These are phyloP conservation scores for Mactra quadrangularis DNA, from an alignment of 1,140 invertebrate genomes.

Conservation along the genomic window DNA sequence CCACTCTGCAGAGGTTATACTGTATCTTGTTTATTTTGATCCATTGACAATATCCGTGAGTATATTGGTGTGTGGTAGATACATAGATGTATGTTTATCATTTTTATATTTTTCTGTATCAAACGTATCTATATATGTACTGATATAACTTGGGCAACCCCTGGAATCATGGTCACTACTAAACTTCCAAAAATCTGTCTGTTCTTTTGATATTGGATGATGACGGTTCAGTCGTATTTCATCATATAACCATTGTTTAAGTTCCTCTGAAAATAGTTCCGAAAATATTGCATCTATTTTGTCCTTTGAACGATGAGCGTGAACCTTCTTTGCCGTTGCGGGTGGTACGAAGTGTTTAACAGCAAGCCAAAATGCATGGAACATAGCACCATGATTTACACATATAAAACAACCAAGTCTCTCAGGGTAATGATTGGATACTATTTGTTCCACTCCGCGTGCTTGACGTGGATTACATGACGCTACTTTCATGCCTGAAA, in stretches of 20 bases:
- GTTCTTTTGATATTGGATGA: conserved; percentile 71
- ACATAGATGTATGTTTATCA: conserved; percentile 13
- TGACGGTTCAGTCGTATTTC: conserved; percentile 80
- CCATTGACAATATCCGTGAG: conserved; percentile 73
- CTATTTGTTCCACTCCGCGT: conserved; percentile 74
- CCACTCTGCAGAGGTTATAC: too few relatives aligned
- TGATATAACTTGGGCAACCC: conserved; percentile 77
- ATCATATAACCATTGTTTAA: conserved; percentile 77
- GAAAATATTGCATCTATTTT: conserved; percentile 76
- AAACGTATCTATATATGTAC: conserved; percentile 72
- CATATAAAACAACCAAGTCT: conserved; percentile 79
- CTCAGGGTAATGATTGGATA: conserved; percentile 82
- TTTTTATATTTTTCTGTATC: conserved; percentile 12
- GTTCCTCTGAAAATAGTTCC: conserved; percentile 76
- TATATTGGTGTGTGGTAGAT: conserved; percentile 81
- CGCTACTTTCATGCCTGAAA: conserved; percentile 80
- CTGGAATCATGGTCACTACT: conserved; percentile 78
- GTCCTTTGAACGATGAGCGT: conserved; percentile 71
- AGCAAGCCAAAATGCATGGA: conserved; percentile 82
- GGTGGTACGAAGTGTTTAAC: conserved; percentile 79
- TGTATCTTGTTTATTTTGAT: too few relatives aligned
- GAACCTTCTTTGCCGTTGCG: conserved; percentile 77
- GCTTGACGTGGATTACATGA: conserved; percentile 81
- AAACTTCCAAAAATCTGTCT: conserved; percentile 79
- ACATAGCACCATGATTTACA: conserved; percentile 80